Percentiles rank a stretch among this genome's conserved stretches.
Evolutionary conservation across 37 sponge, comb jelly and placozoan genomes (phyloP).

Genomic region (Mnemiopsis leidyi): DNA sequence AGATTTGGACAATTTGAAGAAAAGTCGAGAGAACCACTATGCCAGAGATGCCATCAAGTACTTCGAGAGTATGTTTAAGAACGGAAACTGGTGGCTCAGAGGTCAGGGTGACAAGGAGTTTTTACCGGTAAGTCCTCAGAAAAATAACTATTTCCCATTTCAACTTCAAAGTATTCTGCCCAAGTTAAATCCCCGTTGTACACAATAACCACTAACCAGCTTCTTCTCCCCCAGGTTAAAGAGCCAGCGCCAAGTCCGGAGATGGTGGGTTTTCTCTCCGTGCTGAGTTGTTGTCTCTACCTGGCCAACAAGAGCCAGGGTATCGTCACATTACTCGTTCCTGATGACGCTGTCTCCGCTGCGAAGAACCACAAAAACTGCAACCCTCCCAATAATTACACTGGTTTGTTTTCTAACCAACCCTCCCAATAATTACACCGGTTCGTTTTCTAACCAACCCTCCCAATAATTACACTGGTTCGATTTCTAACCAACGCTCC

Average conservation of each 20-base stretch:
- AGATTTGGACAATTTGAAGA: conserved; percentile 40
- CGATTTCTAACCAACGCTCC: too few species aligned
- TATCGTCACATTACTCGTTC: conserved; percentile 45
- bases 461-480: conserved; percentile 60
- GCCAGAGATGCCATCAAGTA: conserved; percentile 59
- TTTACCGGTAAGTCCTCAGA: neutral
- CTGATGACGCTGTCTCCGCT: conserved; percentile 64
- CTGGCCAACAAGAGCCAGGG: conserved; percentile 66
- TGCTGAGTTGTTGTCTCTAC: conserved; percentile 56
- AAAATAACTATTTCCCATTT: neutral
- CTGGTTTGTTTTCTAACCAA: conserved; percentile 24
- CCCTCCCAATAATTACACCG: too few species aligned
- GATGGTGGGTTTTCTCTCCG: conserved; percentile 36
- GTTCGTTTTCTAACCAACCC: too few species aligned
- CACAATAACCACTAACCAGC: neutral
- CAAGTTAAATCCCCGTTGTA: neutral
- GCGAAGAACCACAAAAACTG: conserved; percentile 52
- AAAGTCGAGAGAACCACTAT: conserved; percentile 40
- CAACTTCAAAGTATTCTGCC: too few species aligned
- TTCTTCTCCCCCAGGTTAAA: neutral
- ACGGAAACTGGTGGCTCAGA: conserved; percentile 65
- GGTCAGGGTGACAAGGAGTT: conserved; percentile 53
- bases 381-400: conserved; percentile 58
- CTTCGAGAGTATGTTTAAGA: conserved; percentile 65
- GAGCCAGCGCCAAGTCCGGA: conserved; percentile 35